Base-by-base conservation (phyloP, 2,888 invertebrate species). In the Homarus gammarus region DNA sequence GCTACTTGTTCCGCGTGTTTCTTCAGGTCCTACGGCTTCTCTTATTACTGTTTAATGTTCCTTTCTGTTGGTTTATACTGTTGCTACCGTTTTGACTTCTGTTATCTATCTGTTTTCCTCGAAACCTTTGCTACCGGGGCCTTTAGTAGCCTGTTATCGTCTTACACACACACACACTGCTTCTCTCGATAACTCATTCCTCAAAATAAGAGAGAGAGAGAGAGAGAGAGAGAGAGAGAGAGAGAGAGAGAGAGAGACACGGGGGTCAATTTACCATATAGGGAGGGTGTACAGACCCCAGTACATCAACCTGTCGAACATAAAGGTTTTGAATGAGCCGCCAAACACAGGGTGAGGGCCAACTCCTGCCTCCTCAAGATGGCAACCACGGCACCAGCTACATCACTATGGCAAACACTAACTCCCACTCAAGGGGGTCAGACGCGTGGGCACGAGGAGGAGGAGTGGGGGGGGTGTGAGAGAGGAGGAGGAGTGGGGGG, bases 241-340 rank as follows among this genome's bases (percentile, higher is more conserved):
- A 10, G 78, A 51, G 51, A 12, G 77, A n/a, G n/a, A n/a, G n/a
- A n/a, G n/a, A n/a, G n/a, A n/a, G n/a, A n/a, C n/a, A n/a, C n/a
- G 72, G 33, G 72, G 31, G 33, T 27, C 77, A 77, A 77, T 77
- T 77, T 77, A 44, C 77, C 77, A 44, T 77, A 12, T 77, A 77
- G 77, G 83, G 27, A 27, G n/a, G 64, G 5, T 5, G n/a, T 27
- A 6, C 27, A 2, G 27, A 64, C 49, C 36, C 40, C 33, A 27
- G 70, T 51, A 72, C 83, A 72, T 83, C 83, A 83, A 72, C 83
- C n/a, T 72, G 83, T 72, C 75, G 38, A 84, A 84, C 75, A 84
- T 70, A 64, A 84, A 75, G 84, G 56, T 84, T 75, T 84, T 84
- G 84, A 75, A 84, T 84, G 84, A 84, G 84, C 56, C 75, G 75